Evolutionary conservation across 2,113 vertebrate genomes (phyloP), one percentile per base, ranked within the genome.

Genomic region (Dryoscopus gambensis): DNA sequence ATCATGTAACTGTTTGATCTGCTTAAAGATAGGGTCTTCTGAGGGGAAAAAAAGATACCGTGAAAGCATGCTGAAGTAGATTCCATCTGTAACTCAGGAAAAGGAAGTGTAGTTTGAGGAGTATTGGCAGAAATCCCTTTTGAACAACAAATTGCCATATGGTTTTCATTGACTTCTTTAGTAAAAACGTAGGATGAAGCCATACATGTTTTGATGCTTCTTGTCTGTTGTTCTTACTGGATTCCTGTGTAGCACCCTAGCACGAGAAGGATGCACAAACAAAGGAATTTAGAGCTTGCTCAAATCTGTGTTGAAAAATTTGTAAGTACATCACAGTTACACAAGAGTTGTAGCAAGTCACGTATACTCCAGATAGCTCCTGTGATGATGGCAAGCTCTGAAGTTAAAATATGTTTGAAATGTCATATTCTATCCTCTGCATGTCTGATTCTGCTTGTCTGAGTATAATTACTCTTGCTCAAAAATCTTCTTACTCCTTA

Each of bases 11-110:
- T 42, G 7, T 68, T 84, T 50, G 47, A 53, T 57, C 16, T 80
- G 15, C 49, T 67, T 64, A 40, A 56, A 87, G 31, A 11, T 56
- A 25, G 27, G 17, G 31, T 53, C 14, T 70, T 67, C 42, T 40
- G 30, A 60, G 52, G 6, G 4, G 4, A 10, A 16, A 46, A 46
- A 39, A 57, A 37, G 12, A 28, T 63, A 14, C 6, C 0, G 1
- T 16, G 28, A 42, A 74, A 57, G 15, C 46, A 20, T 23, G 31
- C 35, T 84, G 59, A 44, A 33, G 57, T 56, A 71, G 11, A 22
- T 44, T 60, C 40, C 4, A 6, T 80, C 42, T 69, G n/a, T 30
- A 75, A 17, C 22, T 84, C 42, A 25, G n/a, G 20, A 46, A 15
- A 28, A 82, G 19, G 17, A 67, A 24, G 7, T 10, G 18, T 37